Evolutionary conservation across 1,140 invertebrate species (phyloP).

Genomic region (Medauroidea extradentata): DNA sequence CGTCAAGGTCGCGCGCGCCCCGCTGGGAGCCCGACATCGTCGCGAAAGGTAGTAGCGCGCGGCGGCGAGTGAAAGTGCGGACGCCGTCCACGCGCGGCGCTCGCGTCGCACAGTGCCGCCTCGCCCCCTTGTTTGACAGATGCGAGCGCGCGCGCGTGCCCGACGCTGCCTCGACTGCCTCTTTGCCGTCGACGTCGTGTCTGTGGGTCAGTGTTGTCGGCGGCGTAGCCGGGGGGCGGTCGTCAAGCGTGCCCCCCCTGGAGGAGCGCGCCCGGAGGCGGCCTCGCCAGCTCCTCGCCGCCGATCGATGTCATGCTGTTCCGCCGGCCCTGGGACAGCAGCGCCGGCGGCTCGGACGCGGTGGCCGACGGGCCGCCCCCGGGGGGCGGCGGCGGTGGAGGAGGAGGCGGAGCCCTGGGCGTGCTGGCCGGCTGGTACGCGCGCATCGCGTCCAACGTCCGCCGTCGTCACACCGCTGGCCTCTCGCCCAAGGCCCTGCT

Average conservation of each 20-base stretch:
- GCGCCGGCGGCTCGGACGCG: slow-evolving; percentile 39
- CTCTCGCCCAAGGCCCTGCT: slow-evolving; percentile 43
- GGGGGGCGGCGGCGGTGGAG: slow-evolving; percentile 27
- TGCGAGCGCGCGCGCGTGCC: background rate
- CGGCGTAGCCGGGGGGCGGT: background rate
- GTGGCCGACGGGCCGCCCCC: slow-evolving; percentile 23
- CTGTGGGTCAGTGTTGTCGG: background rate
- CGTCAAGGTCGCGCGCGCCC: background rate
- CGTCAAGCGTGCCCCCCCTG: too few relatives aligned
- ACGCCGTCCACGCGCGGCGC: too few relatives aligned
- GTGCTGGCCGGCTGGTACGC: slow-evolving; percentile 42
- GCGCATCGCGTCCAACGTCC: slow-evolving; percentile 45
- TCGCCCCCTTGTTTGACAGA: too few relatives aligned
- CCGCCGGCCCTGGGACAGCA: slow-evolving; percentile 22
- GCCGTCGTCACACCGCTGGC: slow-evolving; percentile 36
- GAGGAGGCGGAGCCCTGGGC: background rate
- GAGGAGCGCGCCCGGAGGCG: background rate
- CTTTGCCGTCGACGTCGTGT: too few relatives aligned
- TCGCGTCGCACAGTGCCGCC: too few relatives aligned
- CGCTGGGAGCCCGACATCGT: background rate
- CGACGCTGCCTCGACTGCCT: background rate
- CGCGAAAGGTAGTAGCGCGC: too few relatives aligned
- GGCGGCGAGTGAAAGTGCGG: too few relatives aligned
- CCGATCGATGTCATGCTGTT: slow-evolving; percentile 7
- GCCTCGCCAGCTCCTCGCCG: slow-evolving; percentile 8